Percentiles rank a stretch among this genome's conserved stretches.
These are phyloP conservation scores for Entomobrya proxima DNA, from an alignment of 2,888 invertebrate species.

Conservation along the genomic window DNA sequence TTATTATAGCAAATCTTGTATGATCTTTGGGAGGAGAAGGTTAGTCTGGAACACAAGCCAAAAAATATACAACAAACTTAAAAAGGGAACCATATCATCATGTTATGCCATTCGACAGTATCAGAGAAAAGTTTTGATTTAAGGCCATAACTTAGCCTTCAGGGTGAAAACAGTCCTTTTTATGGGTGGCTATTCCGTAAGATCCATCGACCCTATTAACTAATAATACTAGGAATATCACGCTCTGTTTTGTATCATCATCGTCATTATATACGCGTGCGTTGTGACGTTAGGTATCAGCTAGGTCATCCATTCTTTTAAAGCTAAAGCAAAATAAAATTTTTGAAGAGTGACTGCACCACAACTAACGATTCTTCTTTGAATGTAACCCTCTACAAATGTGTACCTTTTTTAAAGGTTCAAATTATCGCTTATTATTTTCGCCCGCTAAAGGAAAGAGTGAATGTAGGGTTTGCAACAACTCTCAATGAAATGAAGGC, in stretches of 20 bases:
- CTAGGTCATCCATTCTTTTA: neutral
- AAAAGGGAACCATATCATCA: slow-evolving; percentile 12
- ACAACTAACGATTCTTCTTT: neutral
- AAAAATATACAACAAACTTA: slow-evolving; percentile 4
- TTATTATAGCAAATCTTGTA: slow-evolving; percentile 60
- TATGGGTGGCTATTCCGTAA: slow-evolving; percentile 31
- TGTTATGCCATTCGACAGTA: slow-evolving; percentile 47
- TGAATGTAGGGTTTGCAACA: slow-evolving; percentile 17
- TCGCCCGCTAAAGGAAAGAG: neutral
- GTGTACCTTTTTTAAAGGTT: slow-evolving; percentile 35
- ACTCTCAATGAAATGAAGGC: slow-evolving; percentile 59
- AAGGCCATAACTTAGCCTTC: slow-evolving; percentile 40
- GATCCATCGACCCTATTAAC: neutral
- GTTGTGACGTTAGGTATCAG: slow-evolving; percentile 26
- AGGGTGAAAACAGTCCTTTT: slow-evolving; percentile 50
- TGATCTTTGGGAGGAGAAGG: slow-evolving; percentile 66
- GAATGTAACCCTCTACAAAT: neutral
- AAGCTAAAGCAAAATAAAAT: neutral
- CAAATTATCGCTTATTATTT: slow-evolving; percentile 45
- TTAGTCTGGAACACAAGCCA: slow-evolving; percentile 60
- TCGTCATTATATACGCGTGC: slow-evolving; percentile 45
- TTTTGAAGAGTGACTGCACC: neutral
- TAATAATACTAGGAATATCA: neutral
- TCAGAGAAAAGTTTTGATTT: slow-evolving; percentile 52
- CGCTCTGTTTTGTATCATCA: neutral